Base-by-base conservation (phyloP, 2,113 vertebrate genomes). In the Amphilophus citrinellus region DNA sequence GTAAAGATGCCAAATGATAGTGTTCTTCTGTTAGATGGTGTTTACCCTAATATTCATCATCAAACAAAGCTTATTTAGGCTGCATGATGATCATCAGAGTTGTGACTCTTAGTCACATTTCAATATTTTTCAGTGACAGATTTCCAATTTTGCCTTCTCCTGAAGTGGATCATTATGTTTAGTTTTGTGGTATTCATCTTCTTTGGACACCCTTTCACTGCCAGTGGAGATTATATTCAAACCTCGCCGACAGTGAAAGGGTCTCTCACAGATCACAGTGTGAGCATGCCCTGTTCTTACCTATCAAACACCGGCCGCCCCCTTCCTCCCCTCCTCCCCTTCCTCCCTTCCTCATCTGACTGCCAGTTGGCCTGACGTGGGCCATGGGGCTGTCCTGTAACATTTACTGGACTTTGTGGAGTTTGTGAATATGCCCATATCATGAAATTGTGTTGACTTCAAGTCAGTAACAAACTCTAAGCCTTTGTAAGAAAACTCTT, bases 231-330 rank as follows among this genome's bases (percentile, higher is more conserved):
- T 32, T 10, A 60, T 14, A 24, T 1, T 39, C 8, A 32, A 77
- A 56, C 82, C 77, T 89, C 79, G 22, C 87, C 7, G 79, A 77
- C 89, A 95, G 87, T 91, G 91, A 95, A 93, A 94, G 83, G 84
- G 77, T 95, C 90, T 86, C 59, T 92, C 93, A 95, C 88, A 87
- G 89, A 89, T 82, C 84, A 96, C 95, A 85, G 95, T 95, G 94
- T 95, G 95, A 95, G 94, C 95, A 95, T 95, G 95, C 84, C 87
- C 89, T 92, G 68, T 87, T 86, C 30, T 88, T 81, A 84, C 89
- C 87, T 92, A 66, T 89, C 66, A 81, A 89, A 86, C 78, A 87
- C 93, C 56, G n/a, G 60, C 65, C 39, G 14, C 24, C 76, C 61
- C 62, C 35, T 32, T 56, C 20, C 61, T 14, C 10, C 77, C 20